Conservation (phyloP, 2,888 invertebrate genomes). For the Tanytarsus gracilentus region DNA sequence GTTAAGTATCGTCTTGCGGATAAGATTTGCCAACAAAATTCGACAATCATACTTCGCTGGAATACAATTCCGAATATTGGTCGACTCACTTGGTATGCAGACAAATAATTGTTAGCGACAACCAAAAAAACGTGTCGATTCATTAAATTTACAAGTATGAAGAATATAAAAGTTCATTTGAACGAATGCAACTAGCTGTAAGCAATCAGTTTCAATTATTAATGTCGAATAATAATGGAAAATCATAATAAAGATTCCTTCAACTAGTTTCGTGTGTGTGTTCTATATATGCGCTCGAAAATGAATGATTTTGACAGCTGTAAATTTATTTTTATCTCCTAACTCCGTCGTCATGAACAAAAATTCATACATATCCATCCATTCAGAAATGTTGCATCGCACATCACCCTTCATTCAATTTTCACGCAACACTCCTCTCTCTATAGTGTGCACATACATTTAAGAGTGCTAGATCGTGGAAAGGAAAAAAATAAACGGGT, state of each 20-base stretch:
- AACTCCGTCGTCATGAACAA: neutral
- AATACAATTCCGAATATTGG: neutral
- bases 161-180: no score
- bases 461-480: neutral
- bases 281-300: constrained; percentile 2
- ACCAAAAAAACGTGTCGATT: no score
- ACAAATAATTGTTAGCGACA: no score
- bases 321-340: constrained; percentile 17
- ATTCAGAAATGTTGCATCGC: neutral
- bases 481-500: no score
- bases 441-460: neutral
- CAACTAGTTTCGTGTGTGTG: neutral
- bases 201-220: neutral
- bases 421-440: neutral
- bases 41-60: neutral
- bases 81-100: neutral
- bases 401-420: constrained; percentile 5
- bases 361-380: neutral
- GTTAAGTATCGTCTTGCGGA: neutral
- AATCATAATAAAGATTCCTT: neutral
- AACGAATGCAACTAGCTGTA: no score
- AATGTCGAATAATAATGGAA: neutral
- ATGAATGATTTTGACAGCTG: constrained; percentile 28
- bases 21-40: neutral
- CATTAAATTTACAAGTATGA: no score